Base-by-base conservation (phyloP, 2,113 vertebrate genomes). In the Chaetodon auriga region DNA sequence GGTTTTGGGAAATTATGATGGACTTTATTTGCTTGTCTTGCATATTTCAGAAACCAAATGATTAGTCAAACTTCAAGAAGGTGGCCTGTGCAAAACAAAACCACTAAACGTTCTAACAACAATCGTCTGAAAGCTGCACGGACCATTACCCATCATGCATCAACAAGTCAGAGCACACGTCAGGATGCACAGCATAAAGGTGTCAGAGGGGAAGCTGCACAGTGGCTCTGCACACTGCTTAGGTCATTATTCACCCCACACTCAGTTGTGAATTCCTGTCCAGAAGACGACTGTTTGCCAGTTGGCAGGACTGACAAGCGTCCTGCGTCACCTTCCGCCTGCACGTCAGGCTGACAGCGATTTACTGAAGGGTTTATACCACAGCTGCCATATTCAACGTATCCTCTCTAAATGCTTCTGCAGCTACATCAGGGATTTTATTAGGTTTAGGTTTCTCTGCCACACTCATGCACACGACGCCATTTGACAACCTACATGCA, bases 301-400 rank as follows among this genome's bases (percentile, higher is more conserved):
- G 60, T 49, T 84, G 86, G 82, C 85, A 78, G 63, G 41, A 54
- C 21, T 62, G 69, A 86, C 80, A 66, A 65, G 75, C 19, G 21
- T 68, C 75, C 84, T 87, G 85, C 66, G n/a, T 93, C 90, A 92
- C 81, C 75, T 89, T 74, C 69, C 61, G 83, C 55, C 74, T 71
- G 57, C 48, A 75, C 38, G 15, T 46, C 11, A 68, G 72, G 77
- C 82, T 61, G 62, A 85, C 78, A 63, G 6, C 7, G 10, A 71
- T 64, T 71, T 70, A 70, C 75, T 77, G 77, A 73, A 75, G 19
- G 43, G 21, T n/a, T 89, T 78, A 82, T n/a, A 70, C 36, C 78
- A 48, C 74, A 73, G 78, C 86, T 83, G 90, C 65, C 74, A 81
- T 73, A 85, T 93, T 89, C 83, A 73, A 64, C 91, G 5, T 21